phyloP scores from a whole-genome alignment of 2,888 invertebrate genomes.

The Argyresthia albistria region DNA sequence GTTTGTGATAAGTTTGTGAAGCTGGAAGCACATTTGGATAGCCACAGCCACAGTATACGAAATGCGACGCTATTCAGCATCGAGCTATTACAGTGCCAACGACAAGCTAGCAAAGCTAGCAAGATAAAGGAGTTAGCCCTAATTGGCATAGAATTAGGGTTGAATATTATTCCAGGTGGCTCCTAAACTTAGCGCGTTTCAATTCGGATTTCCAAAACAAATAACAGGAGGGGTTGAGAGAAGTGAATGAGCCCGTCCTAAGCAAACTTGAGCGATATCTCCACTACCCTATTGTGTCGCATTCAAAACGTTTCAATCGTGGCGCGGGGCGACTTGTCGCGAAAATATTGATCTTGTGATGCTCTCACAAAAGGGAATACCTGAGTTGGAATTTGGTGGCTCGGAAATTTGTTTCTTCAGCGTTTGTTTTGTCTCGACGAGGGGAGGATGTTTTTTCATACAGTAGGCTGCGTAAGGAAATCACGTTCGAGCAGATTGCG shows the following conservation, averaged over 20 bases:
- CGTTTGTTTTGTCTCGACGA: neutral
- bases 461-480: too few relatives aligned
- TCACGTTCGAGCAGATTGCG: too few relatives aligned
- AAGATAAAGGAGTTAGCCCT: too few relatives aligned
- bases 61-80: too few relatives aligned
- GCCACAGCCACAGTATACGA: too few relatives aligned
- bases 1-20: too few relatives aligned
- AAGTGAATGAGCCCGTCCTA: conserved; percentile 54
- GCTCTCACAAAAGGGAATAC: conserved; percentile 22
- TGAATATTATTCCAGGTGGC: conserved; percentile 10
- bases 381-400: neutral
- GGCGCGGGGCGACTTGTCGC: too few relatives aligned
- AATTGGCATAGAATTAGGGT: too few relatives aligned
- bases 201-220: conserved; percentile 35
- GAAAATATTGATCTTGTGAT: conserved; percentile 37
- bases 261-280: conserved; percentile 48
- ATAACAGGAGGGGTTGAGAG: conserved; percentile 57
- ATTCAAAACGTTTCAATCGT: conserved; percentile 26
- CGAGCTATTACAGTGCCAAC: too few relatives aligned
- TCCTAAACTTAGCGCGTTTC: conserved; percentile 29
- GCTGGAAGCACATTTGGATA: too few relatives aligned
- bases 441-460: too few relatives aligned
- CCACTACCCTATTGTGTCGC: conserved; percentile 38
- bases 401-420: neutral
- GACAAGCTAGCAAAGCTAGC: too few relatives aligned